A percentile compares a stretch with the other conserved stretches of the same genome.
Evolutionary conservation across 1,140 invertebrate species (phyloP).

Genomic region (Nasonia vitripennis): DNA sequence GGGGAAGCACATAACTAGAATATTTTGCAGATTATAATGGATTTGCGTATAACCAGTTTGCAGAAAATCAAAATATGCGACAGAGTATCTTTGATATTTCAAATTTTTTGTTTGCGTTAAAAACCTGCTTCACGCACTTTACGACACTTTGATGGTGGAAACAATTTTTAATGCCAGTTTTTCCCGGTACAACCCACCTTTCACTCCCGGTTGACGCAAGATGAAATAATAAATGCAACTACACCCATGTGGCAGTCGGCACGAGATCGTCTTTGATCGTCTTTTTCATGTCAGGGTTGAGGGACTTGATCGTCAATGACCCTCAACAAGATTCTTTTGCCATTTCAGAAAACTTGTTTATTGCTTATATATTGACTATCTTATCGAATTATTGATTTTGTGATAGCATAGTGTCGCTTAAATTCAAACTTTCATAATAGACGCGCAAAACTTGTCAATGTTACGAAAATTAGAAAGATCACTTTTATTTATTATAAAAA

Average conservation of each 20-base stretch:
- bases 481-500: too few species aligned
- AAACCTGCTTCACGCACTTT: not conserved
- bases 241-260: not conserved
- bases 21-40: too few species aligned
- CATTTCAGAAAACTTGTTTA: not conserved
- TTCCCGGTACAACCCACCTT: not conserved
- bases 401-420: not conserved
- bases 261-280: not conserved
- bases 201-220: not conserved
- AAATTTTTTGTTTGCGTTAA: too few species aligned
- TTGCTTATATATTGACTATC: not conserved
- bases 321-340: not conserved
- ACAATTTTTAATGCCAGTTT: conserved; percentile 11
- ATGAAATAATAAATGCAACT: conserved; percentile 14
- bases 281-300: conserved; percentile 25
- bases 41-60: too few species aligned
- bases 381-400: not conserved
- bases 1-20: too few species aligned
- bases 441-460: not conserved
- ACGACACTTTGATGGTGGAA: not conserved
- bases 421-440: not conserved
- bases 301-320: conserved; percentile 8
- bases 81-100: too few species aligned
- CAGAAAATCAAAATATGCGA: too few species aligned
- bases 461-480: not conserved